phyloP scores from a whole-genome alignment of 1,140 invertebrate genomes.

The Plodia interpunctella region DNA sequence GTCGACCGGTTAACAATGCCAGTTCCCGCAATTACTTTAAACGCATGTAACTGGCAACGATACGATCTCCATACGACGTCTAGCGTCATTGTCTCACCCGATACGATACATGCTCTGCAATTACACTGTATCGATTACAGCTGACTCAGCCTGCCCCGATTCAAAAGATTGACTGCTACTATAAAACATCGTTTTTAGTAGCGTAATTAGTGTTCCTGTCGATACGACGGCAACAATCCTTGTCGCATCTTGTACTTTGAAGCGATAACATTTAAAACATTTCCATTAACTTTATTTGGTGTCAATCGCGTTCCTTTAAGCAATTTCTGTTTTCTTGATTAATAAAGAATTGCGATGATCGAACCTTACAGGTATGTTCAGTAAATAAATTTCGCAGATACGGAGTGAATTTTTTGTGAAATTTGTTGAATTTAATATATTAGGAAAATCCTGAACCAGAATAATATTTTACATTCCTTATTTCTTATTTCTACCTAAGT shows the following conservation, averaged over 20 bases:
- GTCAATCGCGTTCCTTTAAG: slow-evolving; percentile 5
- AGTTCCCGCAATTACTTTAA: slow-evolving; percentile 74
- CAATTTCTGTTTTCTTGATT: no score
- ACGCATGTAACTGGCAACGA: slow-evolving; percentile 67
- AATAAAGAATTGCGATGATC: no score
- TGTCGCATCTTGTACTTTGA: slow-evolving; percentile 10
- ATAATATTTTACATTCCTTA: no score
- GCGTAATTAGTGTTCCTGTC: slow-evolving; percentile 54
- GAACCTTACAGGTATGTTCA: no score
- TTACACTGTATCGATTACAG: slow-evolving; percentile 68
- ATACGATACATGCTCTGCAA: slow-evolving; percentile 59
- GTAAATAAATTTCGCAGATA: no score
- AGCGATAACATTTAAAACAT: background rate
- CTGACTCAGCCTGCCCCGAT: slow-evolving; percentile 53
- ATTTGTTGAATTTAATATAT: no score
- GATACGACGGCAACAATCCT: slow-evolving; percentile 39
- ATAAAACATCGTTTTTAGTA: slow-evolving; percentile 63
- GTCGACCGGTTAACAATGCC: slow-evolving; percentile 68
- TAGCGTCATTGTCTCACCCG: slow-evolving; percentile 65
- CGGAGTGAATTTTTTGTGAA: no score
- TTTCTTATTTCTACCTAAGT: no score
- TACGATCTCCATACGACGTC: slow-evolving; percentile 55
- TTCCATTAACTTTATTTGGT: background rate
- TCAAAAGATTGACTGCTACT: slow-evolving; percentile 53
- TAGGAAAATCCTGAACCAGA: no score